Conservation (phyloP, 2,797 vertebrate genomes). For the Cyprinella venusta region DNA sequence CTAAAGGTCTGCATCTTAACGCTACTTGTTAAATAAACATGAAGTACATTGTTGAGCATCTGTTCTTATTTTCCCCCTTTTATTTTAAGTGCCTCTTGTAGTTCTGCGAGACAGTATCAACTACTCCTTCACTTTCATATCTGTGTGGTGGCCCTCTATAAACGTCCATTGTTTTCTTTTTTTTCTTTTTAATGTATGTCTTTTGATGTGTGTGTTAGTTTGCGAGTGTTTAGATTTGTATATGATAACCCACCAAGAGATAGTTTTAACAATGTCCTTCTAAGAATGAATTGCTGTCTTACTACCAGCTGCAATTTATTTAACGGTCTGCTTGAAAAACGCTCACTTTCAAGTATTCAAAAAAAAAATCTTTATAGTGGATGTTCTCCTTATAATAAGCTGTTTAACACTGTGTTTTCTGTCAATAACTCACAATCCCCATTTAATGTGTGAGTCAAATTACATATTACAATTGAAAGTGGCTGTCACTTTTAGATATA, state of each 20-base stretch:
- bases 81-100: constrained; percentile 57
- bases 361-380: neutral
- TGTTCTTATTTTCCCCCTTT: constrained; percentile 3
- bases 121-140: constrained; percentile 13
- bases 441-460: constrained; percentile 1
- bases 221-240: constrained; percentile 13
- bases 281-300: constrained; percentile 26
- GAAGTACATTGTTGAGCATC: constrained; percentile 32
- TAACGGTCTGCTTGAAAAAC: constrained; percentile 19
- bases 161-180: constrained; percentile 18
- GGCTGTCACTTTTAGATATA: constrained; percentile 35
- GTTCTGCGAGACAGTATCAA: constrained; percentile 40
- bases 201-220: constrained; percentile 28
- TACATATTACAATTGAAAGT: constrained; percentile 19
- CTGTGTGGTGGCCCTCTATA: constrained; percentile 15
- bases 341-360: constrained; percentile 8
- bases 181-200: neutral
- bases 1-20: constrained; percentile 18
- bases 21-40: constrained; percentile 13
- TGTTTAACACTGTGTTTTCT: constrained; percentile 20
- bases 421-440: neutral
- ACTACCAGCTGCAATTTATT: constrained; percentile 5
- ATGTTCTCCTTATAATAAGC: constrained; percentile 18
- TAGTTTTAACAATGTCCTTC: neutral
- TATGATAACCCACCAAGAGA: neutral